Base-by-base conservation (phyloP, 1,140 invertebrate genomes). In the Streblospio benedicti region DNA sequence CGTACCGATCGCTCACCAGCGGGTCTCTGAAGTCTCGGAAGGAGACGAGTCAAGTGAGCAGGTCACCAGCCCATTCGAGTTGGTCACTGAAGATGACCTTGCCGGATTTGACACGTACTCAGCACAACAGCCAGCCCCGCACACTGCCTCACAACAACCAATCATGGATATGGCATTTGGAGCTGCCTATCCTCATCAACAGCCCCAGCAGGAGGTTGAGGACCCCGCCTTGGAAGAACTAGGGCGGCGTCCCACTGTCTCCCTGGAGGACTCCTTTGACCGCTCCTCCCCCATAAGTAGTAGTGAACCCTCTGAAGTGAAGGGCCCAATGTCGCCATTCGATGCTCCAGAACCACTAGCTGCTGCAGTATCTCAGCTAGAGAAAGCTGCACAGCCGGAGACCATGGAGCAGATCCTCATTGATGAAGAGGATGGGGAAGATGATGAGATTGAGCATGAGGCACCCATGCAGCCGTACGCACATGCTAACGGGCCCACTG, bases 401-500 rank as follows among this genome's bases (percentile, higher is more conserved):
- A 18, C 14, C 35, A 45, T 45, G 20, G 18, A 0, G 59, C 56
- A 33, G 31, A 35, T 25, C 41, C 59, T 31, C 23, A 5, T 47
- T 28, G n/a, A n/a, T n/a, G n/a, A n/a, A n/a, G 25, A 27, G 2
- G 31, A 56, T n/a, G 23, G 2, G 35, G 53, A 56, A 38, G 6
- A 38, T n/a, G 27, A 31, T 12, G 25, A 18, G 18, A 25, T 20
- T 6, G 50, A 52, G 33, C 25, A 27, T 3, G 51, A 53, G 51
- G 51, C 28, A n/a, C n/a, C n/a, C n/a, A n/a, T n/a, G 9, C 16
- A 33, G 4, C 31, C 31, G 6, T 56, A 67, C 14, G 65, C 67
- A 43, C 70, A 78, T 33, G 72, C 71, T 56, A 82, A 84, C 70
- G 82, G 81, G 5, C 82, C 82, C 32, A 81, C 82, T 23, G 82